Conservation (phyloP, 1,140 invertebrate species). For the Drosophila nebulosa region DNA sequence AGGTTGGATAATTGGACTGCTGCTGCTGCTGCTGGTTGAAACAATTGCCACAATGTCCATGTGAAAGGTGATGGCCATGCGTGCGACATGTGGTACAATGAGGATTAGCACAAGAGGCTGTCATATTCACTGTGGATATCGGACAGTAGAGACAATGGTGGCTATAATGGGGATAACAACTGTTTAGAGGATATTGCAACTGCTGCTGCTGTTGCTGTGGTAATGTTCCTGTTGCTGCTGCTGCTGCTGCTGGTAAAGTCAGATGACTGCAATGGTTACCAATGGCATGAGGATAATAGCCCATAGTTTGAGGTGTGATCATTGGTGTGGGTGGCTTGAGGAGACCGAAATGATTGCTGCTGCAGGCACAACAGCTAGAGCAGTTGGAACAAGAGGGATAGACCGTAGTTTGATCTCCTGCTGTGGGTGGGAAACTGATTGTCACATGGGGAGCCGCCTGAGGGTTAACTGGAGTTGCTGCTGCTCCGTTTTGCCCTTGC, state of each 20-base stretch:
- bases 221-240: neutral
- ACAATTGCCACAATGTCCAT: neutral
- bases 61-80: neutral
- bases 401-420: conserved; percentile 2
- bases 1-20: neutral
- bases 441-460: conserved; percentile 19
- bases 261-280: neutral
- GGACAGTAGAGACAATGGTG: conserved; percentile 12
- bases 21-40: conserved; percentile 8
- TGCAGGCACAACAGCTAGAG: neutral
- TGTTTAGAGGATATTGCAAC: neutral
- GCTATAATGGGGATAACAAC: neutral
- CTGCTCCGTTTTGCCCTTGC: neutral
- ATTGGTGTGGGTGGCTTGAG: neutral
- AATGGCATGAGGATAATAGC: neutral
- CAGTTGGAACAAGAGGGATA: conserved; percentile 1
- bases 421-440: conserved; percentile 31
- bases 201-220: conserved; percentile 7
- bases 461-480: neutral
- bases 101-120: neutral
- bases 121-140: neutral
- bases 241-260: neutral
- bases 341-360: neutral
- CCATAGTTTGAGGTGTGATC: neutral
- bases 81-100: conserved; percentile 3